A percentile compares a stretch with the other conserved stretches of the same genome.
phyloP scores from a whole-genome alignment of 1,140 invertebrate species.

The Drosophila malerkotliana region DNA sequence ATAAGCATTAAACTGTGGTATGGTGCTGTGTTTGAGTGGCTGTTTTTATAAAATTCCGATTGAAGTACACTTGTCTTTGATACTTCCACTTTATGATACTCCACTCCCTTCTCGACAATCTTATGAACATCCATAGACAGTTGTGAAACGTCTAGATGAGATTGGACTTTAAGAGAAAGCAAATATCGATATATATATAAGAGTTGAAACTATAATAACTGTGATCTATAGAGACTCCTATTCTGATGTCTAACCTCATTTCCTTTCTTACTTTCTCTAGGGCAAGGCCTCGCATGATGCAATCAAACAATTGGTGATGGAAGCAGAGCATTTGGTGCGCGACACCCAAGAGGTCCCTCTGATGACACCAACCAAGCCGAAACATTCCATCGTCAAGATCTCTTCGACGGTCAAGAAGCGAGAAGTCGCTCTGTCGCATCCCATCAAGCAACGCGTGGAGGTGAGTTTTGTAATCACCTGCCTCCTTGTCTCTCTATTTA shows the following conservation, averaged over 20 bases:
- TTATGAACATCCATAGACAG: slow-evolving; percentile 34
- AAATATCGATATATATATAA: no score
- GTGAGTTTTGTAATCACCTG: slow-evolving; percentile 36
- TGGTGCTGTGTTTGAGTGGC: no score
- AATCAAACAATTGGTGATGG: slow-evolving; percentile 83
- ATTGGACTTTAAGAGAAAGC: no score
- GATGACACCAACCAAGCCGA: slow-evolving; percentile 83
- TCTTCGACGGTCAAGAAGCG: slow-evolving; percentile 82
- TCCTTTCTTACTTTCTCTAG: slow-evolving; percentile 33
- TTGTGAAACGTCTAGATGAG: neutral
- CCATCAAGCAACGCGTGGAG: slow-evolving; percentile 81
- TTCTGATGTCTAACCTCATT: neutral
- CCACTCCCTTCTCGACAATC: slow-evolving; percentile 4
- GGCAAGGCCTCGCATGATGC: slow-evolving; percentile 83
- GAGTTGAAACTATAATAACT: no score
- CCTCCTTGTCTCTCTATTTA: neutral
- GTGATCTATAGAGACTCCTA: no score
- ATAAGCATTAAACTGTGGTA: slow-evolving; percentile 2
- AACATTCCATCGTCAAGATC: slow-evolving; percentile 81
- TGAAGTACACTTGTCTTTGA: neutral
- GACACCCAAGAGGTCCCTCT: slow-evolving; percentile 75
- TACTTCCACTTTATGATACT: slow-evolving; percentile 4
- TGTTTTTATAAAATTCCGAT: no score
- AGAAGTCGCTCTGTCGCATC: slow-evolving; percentile 72
- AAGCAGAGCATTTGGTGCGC: slow-evolving; percentile 84